Conservation (phyloP, 2,797 vertebrate species). For the Pantherophis vulpinus region DNA sequence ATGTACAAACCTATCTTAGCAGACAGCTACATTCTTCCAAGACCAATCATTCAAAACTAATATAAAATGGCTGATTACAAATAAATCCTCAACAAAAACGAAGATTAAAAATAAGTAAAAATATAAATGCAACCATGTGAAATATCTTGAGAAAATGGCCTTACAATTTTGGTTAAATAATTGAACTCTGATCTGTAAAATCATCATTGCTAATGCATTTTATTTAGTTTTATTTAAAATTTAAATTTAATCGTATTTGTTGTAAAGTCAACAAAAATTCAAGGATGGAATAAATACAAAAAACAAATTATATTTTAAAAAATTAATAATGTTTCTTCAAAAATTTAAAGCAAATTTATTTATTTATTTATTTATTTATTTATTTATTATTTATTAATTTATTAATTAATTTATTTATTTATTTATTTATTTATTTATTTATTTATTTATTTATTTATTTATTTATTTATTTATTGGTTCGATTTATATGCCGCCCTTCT, state of each 20-base stretch:
- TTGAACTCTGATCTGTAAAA: not conserved
- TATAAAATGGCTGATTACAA: not conserved
- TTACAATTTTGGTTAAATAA: not conserved
- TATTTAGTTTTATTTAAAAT: not conserved
- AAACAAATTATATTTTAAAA: not conserved
- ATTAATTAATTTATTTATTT: not conserved
- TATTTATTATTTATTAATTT: no score
- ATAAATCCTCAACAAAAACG: slow-evolving; percentile 26
- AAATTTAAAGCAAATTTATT: not conserved
- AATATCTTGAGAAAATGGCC: not conserved
- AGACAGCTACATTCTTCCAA: slow-evolving; percentile 44
- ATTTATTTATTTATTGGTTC: no score
- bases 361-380: no score
- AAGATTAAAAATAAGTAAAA: slow-evolving; percentile 17
- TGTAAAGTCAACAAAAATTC: not conserved
- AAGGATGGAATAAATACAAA: not conserved
- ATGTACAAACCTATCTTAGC: slow-evolving; percentile 18
- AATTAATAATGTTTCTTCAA: not conserved
- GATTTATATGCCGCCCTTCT: no score
- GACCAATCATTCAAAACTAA: not conserved
- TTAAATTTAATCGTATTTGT: not conserved
- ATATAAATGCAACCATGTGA: not conserved
- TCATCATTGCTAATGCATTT: not conserved
- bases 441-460: not conserved
- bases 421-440: not conserved